phyloP scores from a whole-genome alignment of 1,140 invertebrate genomes.

The Drepana arcuata region DNA sequence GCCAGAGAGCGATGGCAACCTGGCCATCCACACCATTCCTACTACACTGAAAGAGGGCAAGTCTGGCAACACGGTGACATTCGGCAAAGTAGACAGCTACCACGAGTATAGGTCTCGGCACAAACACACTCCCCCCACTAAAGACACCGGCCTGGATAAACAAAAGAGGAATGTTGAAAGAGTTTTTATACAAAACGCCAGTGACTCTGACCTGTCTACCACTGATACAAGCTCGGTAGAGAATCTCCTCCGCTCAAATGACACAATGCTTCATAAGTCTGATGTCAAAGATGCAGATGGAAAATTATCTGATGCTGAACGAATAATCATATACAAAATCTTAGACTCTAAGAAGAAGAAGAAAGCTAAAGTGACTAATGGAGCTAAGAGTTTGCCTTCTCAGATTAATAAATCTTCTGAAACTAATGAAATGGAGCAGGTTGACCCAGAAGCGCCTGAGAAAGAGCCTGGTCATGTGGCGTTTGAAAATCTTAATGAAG shows the following conservation, averaged over 20 bases:
- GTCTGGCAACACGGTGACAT: slow-evolving; percentile 41
- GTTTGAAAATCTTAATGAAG: slow-evolving; percentile 33
- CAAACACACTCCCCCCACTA: slow-evolving; percentile 59
- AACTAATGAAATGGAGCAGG: too few relatives aligned
- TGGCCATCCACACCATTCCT: slow-evolving; percentile 46
- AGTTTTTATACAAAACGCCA: slow-evolving; percentile 26
- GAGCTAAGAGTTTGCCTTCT: too few relatives aligned
- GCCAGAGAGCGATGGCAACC: slow-evolving; percentile 42
- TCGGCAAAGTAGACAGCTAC: slow-evolving; percentile 45
- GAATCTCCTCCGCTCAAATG: too few relatives aligned
- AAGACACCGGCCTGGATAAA: slow-evolving; percentile 28
- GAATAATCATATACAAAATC: slow-evolving; percentile 58
- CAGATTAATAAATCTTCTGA: too few relatives aligned
- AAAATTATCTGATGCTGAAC: slow-evolving; percentile 36
- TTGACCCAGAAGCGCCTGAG: too few relatives aligned
- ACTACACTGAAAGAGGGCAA: slow-evolving; percentile 30
- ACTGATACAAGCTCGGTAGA: slow-evolving; percentile 38
- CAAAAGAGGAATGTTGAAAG: slow-evolving; percentile 27
- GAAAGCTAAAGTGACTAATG: neutral
- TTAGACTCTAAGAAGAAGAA: slow-evolving; percentile 35
- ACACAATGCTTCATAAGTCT: slow-evolving; percentile 11
- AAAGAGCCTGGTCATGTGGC: slow-evolving; percentile 10
- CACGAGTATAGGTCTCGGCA: slow-evolving; percentile 58
- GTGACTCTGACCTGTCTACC: slow-evolving; percentile 23
- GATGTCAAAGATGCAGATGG: slow-evolving; percentile 6